Conservation (phyloP, 2,888 invertebrate species). For the Drosophila melanocephala region DNA sequence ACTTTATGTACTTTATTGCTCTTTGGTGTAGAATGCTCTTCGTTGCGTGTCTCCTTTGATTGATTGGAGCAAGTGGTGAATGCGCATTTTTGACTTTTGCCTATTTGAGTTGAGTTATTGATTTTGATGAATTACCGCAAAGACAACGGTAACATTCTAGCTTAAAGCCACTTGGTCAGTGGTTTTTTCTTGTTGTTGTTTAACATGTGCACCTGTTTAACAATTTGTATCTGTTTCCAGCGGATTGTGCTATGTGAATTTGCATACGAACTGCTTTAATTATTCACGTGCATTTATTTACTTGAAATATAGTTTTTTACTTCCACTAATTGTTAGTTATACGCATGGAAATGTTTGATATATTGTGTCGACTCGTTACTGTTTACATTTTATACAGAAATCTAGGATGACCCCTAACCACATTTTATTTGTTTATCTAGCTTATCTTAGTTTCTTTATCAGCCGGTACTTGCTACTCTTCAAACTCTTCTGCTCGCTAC, state of each 20-base stretch:
- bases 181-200: background rate
- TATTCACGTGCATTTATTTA: background rate
- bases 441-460: background rate
- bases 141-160: background rate
- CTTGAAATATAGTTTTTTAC: background rate
- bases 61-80: slow-evolving; percentile 34
- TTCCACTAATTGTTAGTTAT: background rate
- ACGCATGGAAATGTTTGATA: background rate
- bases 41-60: slow-evolving; percentile 39
- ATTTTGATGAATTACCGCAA: slow-evolving; percentile 22
- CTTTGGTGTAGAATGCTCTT: background rate
- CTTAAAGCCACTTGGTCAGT: slow-evolving; percentile 3
- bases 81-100: slow-evolving; percentile 13
- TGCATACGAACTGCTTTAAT: slow-evolving; percentile 4
- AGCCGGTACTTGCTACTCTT: background rate
- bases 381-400: background rate
- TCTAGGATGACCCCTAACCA: background rate
- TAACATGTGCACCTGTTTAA: background rate
- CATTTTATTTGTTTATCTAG: background rate
- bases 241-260: slow-evolving; percentile 1
- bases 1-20: slow-evolving; percentile 2
- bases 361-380: background rate
- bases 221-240: slow-evolving; percentile 11
- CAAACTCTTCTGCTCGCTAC: background rate
- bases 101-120: slow-evolving; percentile 16